phyloP scores from a whole-genome alignment of 2,797 vertebrate genomes.

The Cynodonichthys magdalenae region DNA sequence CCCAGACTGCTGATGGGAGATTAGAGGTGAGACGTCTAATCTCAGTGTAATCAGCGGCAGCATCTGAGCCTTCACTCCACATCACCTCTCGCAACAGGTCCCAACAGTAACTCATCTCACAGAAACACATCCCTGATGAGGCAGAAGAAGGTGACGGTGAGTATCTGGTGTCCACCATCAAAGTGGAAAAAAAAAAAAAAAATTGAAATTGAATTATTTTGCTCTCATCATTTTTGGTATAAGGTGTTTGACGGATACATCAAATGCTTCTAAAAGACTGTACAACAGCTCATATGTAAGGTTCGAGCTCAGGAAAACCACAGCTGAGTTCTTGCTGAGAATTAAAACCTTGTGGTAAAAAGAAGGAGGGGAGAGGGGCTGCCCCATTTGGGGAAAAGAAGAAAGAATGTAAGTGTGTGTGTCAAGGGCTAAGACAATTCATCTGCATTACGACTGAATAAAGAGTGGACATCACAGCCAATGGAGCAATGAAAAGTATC shows the following conservation, averaged over 20 bases:
- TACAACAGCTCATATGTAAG: constrained; percentile 45
- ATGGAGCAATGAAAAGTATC: constrained; percentile 57
- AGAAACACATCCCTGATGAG: constrained; percentile 27
- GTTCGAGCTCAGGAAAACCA: constrained; percentile 61
- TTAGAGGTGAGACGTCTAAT: constrained; percentile 77
- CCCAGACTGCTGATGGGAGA: constrained; percentile 74
- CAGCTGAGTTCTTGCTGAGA: constrained; percentile 61
- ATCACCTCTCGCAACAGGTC: constrained; percentile 66
- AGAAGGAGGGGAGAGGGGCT: constrained; percentile 46
- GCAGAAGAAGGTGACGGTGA: constrained; percentile 9
- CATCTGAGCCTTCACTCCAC: constrained; percentile 72
- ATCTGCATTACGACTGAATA: constrained; percentile 39
- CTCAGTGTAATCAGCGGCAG: constrained; percentile 69
- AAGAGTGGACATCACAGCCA: constrained; percentile 37
- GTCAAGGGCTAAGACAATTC: constrained; percentile 31
- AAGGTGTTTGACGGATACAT: constrained; percentile 15
- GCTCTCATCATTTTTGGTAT: constrained; percentile 8
- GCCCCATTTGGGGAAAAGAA: constrained; percentile 27
- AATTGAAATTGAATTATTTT: constrained; percentile 23
- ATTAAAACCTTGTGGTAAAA: constrained; percentile 55
- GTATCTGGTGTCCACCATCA: constrained; percentile 37
- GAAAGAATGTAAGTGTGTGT: constrained; percentile 25
- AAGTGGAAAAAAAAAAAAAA: not conserved
- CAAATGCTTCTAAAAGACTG: constrained; percentile 41
- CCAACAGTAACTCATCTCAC: constrained; percentile 70